These are phyloP conservation scores for Pelecanoides urinatrix DNA, from an alignment of 2,113 vertebrate genomes.

Conservation along the genomic window DNA sequence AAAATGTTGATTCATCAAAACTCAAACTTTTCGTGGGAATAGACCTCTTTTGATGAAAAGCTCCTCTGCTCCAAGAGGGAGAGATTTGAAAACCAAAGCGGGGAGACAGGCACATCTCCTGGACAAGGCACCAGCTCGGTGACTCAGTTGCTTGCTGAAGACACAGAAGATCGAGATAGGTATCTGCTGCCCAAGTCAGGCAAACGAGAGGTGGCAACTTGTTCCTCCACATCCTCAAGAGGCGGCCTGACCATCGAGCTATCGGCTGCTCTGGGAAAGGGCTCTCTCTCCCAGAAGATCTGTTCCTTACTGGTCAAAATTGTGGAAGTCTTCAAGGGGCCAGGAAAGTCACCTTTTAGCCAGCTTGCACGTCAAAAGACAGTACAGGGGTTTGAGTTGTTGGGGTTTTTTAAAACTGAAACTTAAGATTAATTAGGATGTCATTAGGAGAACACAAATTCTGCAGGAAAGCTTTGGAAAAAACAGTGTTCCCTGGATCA, in stretches of 20 bases:
- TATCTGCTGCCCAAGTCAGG: neutral
- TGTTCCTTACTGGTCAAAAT: neutral
- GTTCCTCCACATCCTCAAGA: neutral
- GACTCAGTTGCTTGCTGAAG: neutral
- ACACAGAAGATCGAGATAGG: accelerated
- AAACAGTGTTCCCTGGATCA: neutral
- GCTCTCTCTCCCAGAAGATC: neutral
- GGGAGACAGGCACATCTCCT: neutral
- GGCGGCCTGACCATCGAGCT: neutral
- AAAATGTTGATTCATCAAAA: slow-evolving; percentile 35
- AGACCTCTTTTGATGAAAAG: neutral
- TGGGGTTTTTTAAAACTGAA: neutral
- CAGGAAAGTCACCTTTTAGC: neutral
- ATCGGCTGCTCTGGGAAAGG: neutral
- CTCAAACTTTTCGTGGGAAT: neutral
- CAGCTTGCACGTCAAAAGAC: neutral
- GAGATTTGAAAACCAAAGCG: neutral
- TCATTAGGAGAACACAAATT: neutral
- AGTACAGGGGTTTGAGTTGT: neutral
- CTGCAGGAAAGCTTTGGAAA: neutral
- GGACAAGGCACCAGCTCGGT: neutral
- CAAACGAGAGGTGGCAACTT: neutral
- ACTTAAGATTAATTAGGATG: neutral
- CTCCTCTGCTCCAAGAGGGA: neutral
- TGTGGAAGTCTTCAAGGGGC: neutral